phyloP scores from a whole-genome alignment of 2,113 vertebrate genomes.

The Chlorocebus sabaeus region DNA sequence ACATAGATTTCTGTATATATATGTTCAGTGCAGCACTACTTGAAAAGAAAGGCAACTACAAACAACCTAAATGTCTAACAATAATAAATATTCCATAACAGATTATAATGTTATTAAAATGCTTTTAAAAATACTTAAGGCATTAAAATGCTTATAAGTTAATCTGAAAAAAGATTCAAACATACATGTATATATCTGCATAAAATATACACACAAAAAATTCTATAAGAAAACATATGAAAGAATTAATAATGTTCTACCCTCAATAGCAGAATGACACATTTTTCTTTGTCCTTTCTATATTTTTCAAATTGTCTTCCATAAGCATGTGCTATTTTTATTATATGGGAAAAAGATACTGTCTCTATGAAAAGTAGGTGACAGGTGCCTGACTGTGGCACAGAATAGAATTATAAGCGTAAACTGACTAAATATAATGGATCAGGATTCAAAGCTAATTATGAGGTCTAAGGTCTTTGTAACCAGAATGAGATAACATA shows the following conservation, averaged over 20 bases:
- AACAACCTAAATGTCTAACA: not conserved
- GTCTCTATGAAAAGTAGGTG: not conserved
- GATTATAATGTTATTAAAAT: not conserved
- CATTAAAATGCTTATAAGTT: conserved; percentile 1
- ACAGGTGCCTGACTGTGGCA: not conserved
- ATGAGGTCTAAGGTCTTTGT: not conserved
- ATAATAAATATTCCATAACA: not conserved
- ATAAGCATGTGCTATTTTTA: not conserved
- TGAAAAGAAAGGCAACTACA: not conserved
- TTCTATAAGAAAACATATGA: not conserved
- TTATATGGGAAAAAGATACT: not conserved
- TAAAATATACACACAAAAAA: conserved; percentile 27
- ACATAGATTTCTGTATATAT: not conserved
- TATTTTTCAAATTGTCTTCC: conserved; percentile 31
- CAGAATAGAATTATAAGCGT: not conserved
- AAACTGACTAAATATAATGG: not conserved
- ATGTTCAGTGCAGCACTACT: not conserved
- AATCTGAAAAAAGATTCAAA: not conserved
- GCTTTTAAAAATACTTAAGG: not conserved
- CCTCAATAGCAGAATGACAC: not conserved
- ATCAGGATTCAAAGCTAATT: not conserved
- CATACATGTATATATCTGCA: not conserved
- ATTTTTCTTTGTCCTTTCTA: not conserved
- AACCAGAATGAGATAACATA: not conserved
- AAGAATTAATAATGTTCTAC: not conserved